Evolutionary conservation across 2,113 vertebrate genomes (phyloP).

Genomic region (Clarias magur): DNA sequence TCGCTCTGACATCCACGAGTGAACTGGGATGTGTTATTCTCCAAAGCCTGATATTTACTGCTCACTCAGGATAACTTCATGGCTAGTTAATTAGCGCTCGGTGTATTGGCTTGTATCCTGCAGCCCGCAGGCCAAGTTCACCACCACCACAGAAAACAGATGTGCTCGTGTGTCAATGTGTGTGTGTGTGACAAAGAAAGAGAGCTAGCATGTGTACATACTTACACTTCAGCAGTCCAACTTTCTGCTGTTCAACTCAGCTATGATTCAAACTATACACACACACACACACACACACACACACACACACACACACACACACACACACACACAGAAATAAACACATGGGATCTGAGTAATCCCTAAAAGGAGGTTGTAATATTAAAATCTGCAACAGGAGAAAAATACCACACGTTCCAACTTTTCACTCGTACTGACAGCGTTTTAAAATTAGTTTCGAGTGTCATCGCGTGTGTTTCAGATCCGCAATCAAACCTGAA

Average conservation of each 20-base stretch:
- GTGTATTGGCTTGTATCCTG: constrained; percentile 53
- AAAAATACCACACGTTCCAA: constrained; percentile 43
- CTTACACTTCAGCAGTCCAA: constrained; percentile 31
- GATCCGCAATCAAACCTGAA: constrained; percentile 8
- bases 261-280: constrained; percentile 41
- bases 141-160: constrained; percentile 51
- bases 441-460: constrained; percentile 32
- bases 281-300: constrained; percentile 37
- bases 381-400: constrained; percentile 45
- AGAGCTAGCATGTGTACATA: constrained; percentile 24
- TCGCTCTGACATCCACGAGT: constrained; percentile 52
- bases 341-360: constrained; percentile 43
- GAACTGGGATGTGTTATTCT: constrained; percentile 53
- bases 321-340: constrained; percentile 37
- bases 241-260: constrained; percentile 25
- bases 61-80: constrained; percentile 52
- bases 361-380: constrained; percentile 43
- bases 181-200: background rate
- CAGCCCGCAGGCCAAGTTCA: constrained; percentile 49
- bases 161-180: constrained; percentile 21
- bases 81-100: constrained; percentile 54
- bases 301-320: constrained; percentile 44
- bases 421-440: constrained; percentile 27
- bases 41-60: constrained; percentile 56
- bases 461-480: constrained; percentile 20